phyloP scores from a whole-genome alignment of 2,797 vertebrate genomes.

The Malacoraja senta region DNA sequence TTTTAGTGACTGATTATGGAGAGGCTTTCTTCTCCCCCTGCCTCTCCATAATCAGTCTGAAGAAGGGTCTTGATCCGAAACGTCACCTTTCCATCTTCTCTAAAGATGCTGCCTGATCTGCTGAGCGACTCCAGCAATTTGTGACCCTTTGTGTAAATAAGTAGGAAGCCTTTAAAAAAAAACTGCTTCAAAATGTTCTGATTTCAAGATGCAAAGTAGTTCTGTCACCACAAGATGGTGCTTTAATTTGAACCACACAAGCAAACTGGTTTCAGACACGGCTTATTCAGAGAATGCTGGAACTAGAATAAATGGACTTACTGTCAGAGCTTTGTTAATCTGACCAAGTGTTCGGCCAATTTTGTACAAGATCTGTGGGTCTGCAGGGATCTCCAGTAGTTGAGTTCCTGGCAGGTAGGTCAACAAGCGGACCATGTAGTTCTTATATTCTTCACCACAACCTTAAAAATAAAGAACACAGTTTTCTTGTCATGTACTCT shows the following conservation, averaged over 20 bases:
- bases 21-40: no score
- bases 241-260: no score
- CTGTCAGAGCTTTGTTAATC: slow-evolving; percentile 64
- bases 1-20: no score
- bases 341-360: slow-evolving; percentile 70
- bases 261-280: no score
- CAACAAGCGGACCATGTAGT: slow-evolving; percentile 75
- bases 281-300: neutral
- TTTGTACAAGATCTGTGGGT: slow-evolving; percentile 64
- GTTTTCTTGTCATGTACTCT: neutral
- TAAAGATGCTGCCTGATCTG: no score
- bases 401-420: slow-evolving; percentile 74
- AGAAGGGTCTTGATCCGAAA: no score
- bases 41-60: no score
- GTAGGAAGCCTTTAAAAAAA: neutral
- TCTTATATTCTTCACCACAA: slow-evolving; percentile 55
- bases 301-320: neutral
- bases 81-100: no score
- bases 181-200: neutral
- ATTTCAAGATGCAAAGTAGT: neutral
- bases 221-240: neutral
- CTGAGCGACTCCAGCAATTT: no score
- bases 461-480: neutral
- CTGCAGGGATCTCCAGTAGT: slow-evolving; percentile 58
- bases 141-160: no score